Percentiles rank a stretch among this genome's conserved stretches.
Evolutionary conservation across 2,113 vertebrate species (phyloP).

Genomic region (Muscicapa adusta): DNA sequence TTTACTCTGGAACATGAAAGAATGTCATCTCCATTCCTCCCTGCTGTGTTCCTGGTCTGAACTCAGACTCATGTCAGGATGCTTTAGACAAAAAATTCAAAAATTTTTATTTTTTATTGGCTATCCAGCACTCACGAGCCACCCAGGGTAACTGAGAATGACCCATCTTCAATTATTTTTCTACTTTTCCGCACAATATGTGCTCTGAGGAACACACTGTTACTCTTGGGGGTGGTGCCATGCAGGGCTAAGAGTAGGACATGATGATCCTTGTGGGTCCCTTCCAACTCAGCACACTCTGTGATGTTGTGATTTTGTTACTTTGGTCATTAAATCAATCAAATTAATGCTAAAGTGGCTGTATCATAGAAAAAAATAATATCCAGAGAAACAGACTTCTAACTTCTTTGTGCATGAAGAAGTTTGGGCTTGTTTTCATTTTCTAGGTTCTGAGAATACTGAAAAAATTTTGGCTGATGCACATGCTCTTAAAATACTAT

Average conservation of each 20-base stretch:
- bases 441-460: background rate
- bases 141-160: background rate
- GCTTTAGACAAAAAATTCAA: background rate
- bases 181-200: background rate
- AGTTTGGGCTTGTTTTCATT: background rate
- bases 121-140: background rate
- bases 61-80: background rate
- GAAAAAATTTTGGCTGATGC: background rate
- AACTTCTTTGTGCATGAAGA: background rate
- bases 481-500: background rate
- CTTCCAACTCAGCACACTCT: background rate
- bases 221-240: background rate
- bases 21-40: background rate
- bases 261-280: background rate
- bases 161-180: background rate
- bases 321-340: background rate
- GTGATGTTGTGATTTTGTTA: background rate
- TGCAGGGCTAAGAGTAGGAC: background rate
- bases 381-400: background rate
- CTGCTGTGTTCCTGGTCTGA: background rate
- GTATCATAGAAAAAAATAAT: background rate
- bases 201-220: background rate
- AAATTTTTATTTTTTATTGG: background rate
- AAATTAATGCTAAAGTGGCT: background rate
- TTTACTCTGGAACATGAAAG: background rate